These are phyloP conservation scores for Meiosimyza platycephala DNA, from an alignment of 2,888 invertebrate species.

Conservation along the genomic window DNA sequence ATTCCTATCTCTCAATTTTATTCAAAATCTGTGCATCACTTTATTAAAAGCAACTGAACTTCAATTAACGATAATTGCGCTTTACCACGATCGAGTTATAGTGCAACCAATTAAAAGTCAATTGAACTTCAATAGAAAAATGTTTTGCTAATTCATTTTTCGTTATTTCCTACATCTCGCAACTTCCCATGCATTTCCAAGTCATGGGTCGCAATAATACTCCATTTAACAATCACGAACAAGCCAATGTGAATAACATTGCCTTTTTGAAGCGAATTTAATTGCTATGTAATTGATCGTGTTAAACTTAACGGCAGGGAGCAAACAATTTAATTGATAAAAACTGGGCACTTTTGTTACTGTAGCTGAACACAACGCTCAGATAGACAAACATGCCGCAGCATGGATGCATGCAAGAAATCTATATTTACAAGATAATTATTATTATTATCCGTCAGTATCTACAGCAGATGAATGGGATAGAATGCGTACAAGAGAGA, in stretches of 20 bases:
- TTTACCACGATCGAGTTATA: not conserved
- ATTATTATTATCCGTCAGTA: slow-evolving; percentile 1
- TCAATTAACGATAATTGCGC: not conserved
- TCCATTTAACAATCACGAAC: not conserved
- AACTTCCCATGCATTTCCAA: too few species aligned
- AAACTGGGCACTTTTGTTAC: slow-evolving; percentile 4
- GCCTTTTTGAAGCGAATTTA: slow-evolving; percentile 4
- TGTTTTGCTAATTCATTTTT: not conserved
- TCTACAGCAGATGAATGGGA: not conserved
- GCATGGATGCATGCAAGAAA: slow-evolving; percentile 10
- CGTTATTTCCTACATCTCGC: too few species aligned
- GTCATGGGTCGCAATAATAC: not conserved
- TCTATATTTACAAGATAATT: slow-evolving; percentile 29
- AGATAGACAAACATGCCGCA: slow-evolving; percentile 8
- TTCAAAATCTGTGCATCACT: not conserved
- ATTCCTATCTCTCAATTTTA: not conserved
- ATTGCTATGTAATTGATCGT: slow-evolving; percentile 31
- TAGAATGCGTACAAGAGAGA: not conserved
- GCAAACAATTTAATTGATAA: slow-evolving; percentile 33
- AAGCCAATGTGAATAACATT: not conserved
- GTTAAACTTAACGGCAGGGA: slow-evolving; percentile 28
- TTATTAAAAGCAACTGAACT: not conserved
- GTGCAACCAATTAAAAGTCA: slow-evolving; percentile 12
- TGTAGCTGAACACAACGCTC: not conserved
- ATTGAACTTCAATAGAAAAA: slow-evolving; percentile 5